Conservation (phyloP, 2,797 vertebrate genomes). For the Merluccius polli region DNA sequence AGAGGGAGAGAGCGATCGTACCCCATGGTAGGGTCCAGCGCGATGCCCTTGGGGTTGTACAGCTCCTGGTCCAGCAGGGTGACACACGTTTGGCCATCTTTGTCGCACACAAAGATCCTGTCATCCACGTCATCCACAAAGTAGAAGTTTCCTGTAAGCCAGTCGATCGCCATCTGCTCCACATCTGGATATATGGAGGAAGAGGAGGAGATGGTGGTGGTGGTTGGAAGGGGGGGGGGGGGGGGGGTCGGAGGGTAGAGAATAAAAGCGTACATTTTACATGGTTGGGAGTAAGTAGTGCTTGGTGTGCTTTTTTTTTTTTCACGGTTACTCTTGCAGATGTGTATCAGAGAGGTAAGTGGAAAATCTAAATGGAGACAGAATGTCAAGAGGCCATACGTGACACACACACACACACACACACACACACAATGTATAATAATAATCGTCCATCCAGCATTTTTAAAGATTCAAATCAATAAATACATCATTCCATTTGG, state of each 20-base stretch:
- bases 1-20: constrained; percentile 50
- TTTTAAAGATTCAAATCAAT: no score
- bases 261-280: neutral
- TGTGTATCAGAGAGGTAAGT: constrained; percentile 17
- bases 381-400: neutral
- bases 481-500: neutral
- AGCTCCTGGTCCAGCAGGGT: constrained; percentile 92
- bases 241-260: neutral
- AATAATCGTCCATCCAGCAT: neutral
- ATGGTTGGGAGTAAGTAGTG: neutral
- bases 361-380: constrained; percentile 33
- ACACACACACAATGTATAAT: neutral
- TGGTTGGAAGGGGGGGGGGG: no score
- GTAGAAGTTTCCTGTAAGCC: constrained; percentile 98
- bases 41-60: constrained; percentile 95
- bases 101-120: constrained; percentile 94
- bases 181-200: constrained; percentile 76
- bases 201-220: no score
- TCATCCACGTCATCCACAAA: constrained; percentile 96
- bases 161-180: constrained; percentile 97
- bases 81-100: constrained; percentile 89
- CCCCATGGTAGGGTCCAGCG: constrained; percentile 94
- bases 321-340: neutral
- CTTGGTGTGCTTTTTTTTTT: neutral
- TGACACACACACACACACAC: neutral